Percentiles rank a stretch among this genome's conserved stretches.
Evolutionary conservation across 2,888 invertebrate species (phyloP).

Genomic region (Cephus nigrinus): DNA sequence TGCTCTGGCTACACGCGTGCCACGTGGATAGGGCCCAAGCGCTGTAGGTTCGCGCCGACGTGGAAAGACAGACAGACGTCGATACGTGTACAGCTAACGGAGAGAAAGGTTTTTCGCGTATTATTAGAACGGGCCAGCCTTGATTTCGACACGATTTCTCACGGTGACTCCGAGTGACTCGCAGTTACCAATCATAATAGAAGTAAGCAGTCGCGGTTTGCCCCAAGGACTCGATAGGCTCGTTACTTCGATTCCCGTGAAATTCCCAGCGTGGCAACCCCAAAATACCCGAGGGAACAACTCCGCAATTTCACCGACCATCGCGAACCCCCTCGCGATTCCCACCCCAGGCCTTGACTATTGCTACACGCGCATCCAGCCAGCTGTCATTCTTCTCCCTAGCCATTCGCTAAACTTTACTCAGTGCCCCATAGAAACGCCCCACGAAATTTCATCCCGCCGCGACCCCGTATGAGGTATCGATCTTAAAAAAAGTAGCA

Average conservation of each 20-base stretch:
- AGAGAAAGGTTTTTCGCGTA: slow-evolving; percentile 5
- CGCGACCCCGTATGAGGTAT: not conserved
- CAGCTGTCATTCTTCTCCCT: not conserved
- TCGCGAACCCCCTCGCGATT: not conserved
- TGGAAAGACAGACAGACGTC: not conserved
- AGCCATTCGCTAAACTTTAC: not conserved
- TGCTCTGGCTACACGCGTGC: not conserved
- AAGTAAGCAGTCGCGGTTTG: not conserved
- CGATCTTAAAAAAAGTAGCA: not conserved
- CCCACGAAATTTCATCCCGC: not conserved
- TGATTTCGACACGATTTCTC: not conserved
- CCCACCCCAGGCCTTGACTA: not conserved
- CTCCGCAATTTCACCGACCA: not conserved
- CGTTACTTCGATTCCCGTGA: not conserved
- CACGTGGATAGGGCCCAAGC: not conserved
- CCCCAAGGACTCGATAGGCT: not conserved
- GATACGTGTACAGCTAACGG: not conserved
- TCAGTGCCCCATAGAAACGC: not conserved
- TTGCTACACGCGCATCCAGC: not conserved
- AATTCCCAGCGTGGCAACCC: not conserved
- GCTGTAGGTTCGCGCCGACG: not conserved
- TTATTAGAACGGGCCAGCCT: slow-evolving; percentile 1
- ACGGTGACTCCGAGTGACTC: not conserved
- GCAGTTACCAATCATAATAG: not conserved
- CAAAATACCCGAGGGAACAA: not conserved